Evolutionary conservation across 1,140 invertebrate species (phyloP), one percentile per base, ranked within the genome.

Genomic region (Aphis gossypii): DNA sequence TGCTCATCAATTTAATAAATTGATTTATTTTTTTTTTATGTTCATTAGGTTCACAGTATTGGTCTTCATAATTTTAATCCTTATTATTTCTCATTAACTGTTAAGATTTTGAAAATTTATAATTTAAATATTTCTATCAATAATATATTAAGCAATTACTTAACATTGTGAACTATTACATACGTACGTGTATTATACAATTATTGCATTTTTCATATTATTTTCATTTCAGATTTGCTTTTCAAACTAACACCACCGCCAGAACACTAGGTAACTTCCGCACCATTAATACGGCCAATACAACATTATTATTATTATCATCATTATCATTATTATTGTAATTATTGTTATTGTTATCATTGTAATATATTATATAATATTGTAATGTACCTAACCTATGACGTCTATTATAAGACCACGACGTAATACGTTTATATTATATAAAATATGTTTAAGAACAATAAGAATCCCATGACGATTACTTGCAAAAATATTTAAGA

Each of bases 151-250:
- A 68, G 30, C 30, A 60, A 60, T 9, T 60, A 60, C 25, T 60
- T 25, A 60, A 25, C 25, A 1, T 68, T n/a, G 0, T 68, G 60
- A 30, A 68, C 14, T 60, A 25, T 14, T 68, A 68, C 4, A 9
- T 30, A 30, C 25, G 4, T 68, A 18, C 60, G 9, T n/a, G 30
- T 14, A 0, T 14, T 60, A 30, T 60, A 11, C 8, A n/a, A 11
- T 8, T 14, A 68, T 68, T n/a, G 11, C 11, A 35, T 76, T 35
- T 84, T 9, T 84, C 25, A 11, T 41, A 84, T 84, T 38, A 41
- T 41, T 88, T 51, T 20, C n/a, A 14, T 35, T 88, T 48, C 86
- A 88, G 86, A 88, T 88, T 48, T 18, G 86, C 86, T 88, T 88
- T 48, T 88, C 18, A 23, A 48, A 88, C 86, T 88, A 88, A 88